phyloP scores from a whole-genome alignment of 2,113 vertebrate species.

The Microcebus tavaratra region DNA sequence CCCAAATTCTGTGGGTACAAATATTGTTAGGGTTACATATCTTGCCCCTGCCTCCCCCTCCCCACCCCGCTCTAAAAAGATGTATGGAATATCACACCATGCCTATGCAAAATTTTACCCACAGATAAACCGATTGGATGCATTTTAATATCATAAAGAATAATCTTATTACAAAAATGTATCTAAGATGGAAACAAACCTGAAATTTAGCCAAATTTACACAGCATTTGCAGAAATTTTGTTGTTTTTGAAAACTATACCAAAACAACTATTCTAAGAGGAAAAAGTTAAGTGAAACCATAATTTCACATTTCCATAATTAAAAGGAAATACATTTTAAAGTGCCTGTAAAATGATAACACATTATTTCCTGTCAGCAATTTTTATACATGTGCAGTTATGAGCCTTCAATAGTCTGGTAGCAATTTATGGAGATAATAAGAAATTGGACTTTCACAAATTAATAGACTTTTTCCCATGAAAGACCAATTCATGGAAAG shows the following conservation, averaged over 20 bases:
- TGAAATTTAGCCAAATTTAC: too few species aligned
- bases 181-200: too few species aligned
- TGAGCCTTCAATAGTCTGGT: neutral
- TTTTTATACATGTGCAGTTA: slow-evolving; percentile 32
- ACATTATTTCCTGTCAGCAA: slow-evolving; percentile 1
- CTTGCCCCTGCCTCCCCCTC: too few species aligned
- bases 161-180: too few species aligned
- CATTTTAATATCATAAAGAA: too few species aligned
- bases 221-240: neutral
- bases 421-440: slow-evolving; percentile 52
- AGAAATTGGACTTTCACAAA: slow-evolving; percentile 54
- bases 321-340: slow-evolving; percentile 39
- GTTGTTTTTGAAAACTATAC: neutral
- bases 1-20: too few species aligned
- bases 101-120: too few species aligned
- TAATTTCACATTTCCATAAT: slow-evolving; percentile 44
- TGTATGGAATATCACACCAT: too few species aligned
- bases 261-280: neutral
- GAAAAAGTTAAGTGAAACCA: slow-evolving; percentile 30
- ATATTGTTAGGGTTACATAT: too few species aligned
- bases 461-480: slow-evolving; percentile 14
- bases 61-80: too few species aligned
- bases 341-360: slow-evolving; percentile 17
- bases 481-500: slow-evolving; percentile 16
- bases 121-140: too few species aligned